Percentiles rank a stretch among this genome's conserved stretches.
These are phyloP conservation scores for Plecotus auritus DNA, from an alignment of 2,113 vertebrate genomes.

Conservation along the genomic window DNA sequence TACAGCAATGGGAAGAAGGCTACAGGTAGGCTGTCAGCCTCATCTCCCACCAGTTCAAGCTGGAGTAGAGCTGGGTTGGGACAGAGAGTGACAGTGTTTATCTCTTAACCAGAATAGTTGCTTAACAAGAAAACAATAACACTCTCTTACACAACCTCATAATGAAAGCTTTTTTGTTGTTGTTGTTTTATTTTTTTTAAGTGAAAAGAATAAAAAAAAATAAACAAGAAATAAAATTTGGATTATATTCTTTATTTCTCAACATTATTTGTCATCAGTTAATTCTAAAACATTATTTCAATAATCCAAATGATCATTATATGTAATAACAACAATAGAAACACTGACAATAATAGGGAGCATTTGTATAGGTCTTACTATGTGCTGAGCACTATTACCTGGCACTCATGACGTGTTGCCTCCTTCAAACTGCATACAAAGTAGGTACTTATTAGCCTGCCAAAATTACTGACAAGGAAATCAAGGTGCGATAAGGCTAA, in stretches of 20 bases:
- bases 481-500: neutral
- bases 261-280: neutral
- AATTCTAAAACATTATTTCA: neutral
- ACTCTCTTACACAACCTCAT: neutral
- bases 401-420: neutral
- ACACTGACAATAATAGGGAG: neutral
- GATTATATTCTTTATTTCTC: neutral
- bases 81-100: neutral
- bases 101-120: neutral
- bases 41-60: neutral
- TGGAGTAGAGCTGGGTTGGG: neutral
- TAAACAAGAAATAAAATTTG: neutral
- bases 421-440: neutral
- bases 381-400: neutral
- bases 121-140: neutral
- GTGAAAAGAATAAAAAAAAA: neutral
- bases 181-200: neutral
- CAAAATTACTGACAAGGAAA: neutral
- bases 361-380: neutral
- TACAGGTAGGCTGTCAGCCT: fast-evolving
- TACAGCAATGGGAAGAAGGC: neutral
- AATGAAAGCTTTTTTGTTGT: neutral
- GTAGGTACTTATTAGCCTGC: neutral
- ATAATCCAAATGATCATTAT: neutral
- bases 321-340: neutral